Evolutionary conservation across 2,888 invertebrate species (phyloP), one percentile per base, ranked within the genome.

Genomic region (Sepioteuthis lessoniana): DNA sequence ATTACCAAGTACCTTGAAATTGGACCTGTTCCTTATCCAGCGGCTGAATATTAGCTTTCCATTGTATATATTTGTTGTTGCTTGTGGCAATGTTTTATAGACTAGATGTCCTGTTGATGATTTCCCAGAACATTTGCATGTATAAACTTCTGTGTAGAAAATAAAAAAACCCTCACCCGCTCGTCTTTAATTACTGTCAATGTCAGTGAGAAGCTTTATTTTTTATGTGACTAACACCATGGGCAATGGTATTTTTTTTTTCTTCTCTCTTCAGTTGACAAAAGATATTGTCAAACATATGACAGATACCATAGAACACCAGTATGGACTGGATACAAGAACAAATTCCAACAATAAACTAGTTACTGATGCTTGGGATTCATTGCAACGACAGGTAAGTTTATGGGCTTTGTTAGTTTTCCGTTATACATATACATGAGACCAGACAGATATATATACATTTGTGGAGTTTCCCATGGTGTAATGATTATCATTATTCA

Each of bases 321-420:
- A 95, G 35, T 96, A 96, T 94, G 96, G 96, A 31, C 94, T 95
- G 76, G 96, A 96, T 91, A 94, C 95, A 28, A 94, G 96, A 92
- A 95, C 95, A 90, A 96, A 95, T 94, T 94, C 96, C 16, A 95
- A 96, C 55, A 96, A 96, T 94, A 95, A 96, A 92, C 94, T 96
- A 3, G 95, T 96, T 21, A 96, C 96, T 92, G 96, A 96, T 91
- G 96, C 96, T 4, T 96, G 96, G 96, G 96, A 96, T 94, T 96
- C 96, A 94, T 95, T 96, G 95, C 96, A 96, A 95, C 95, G 96
- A 95, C 96, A 96, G 95, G 96, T 96, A 95, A 93, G 96, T 55
- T 91, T 38, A 2, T 37, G 55, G 55, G 55, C 5, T 55, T 16
- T 55, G 25, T 19, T 76, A 2, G 0, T 35, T 35, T 76, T 16